phyloP scores from a whole-genome alignment of 2,113 vertebrate species.

The Daboia siamensis region DNA sequence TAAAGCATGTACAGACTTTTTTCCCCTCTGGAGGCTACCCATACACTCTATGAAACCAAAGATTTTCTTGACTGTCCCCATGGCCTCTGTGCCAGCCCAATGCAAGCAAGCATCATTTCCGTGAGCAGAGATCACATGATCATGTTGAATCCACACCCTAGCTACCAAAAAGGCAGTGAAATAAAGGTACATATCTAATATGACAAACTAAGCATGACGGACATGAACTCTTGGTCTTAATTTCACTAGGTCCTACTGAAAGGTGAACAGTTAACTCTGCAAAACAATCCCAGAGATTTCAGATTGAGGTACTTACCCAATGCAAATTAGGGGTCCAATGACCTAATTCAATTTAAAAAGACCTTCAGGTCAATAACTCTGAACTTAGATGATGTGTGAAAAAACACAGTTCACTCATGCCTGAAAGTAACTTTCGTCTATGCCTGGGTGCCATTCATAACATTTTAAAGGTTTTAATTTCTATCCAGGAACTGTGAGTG shows the following conservation, averaged over 20 bases:
- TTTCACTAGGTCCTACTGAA: conserved; percentile 30
- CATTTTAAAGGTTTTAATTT: conserved; percentile 53
- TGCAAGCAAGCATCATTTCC: background rate
- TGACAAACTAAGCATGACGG: background rate
- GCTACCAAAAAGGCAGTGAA: background rate
- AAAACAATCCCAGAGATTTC: conserved; percentile 35
- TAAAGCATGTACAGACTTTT: background rate
- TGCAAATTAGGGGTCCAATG: conserved; percentile 53
- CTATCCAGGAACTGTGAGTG: conserved; percentile 37
- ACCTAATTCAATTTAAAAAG: conserved; percentile 53
- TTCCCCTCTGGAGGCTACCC: background rate
- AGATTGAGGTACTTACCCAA: conserved; percentile 26
- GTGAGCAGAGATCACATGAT: background rate
- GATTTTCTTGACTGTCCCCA: background rate
- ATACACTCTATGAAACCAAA: background rate
- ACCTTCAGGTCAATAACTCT: conserved; percentile 53
- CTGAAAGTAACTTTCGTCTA: conserved; percentile 41
- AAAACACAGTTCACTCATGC: conserved; percentile 47
- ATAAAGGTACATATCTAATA: background rate
- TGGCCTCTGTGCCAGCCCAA: background rate
- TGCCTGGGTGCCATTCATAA: conserved; percentile 47
- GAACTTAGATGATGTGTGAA: conserved; percentile 42
- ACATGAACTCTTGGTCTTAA: background rate
- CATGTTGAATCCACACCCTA: background rate
- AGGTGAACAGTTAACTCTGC: conserved; percentile 15